A percentile compares a stretch with the other conserved stretches of the same genome.
Evolutionary conservation across 2,888 invertebrate genomes (phyloP).

Genomic region (Calameuta pallipes): DNA sequence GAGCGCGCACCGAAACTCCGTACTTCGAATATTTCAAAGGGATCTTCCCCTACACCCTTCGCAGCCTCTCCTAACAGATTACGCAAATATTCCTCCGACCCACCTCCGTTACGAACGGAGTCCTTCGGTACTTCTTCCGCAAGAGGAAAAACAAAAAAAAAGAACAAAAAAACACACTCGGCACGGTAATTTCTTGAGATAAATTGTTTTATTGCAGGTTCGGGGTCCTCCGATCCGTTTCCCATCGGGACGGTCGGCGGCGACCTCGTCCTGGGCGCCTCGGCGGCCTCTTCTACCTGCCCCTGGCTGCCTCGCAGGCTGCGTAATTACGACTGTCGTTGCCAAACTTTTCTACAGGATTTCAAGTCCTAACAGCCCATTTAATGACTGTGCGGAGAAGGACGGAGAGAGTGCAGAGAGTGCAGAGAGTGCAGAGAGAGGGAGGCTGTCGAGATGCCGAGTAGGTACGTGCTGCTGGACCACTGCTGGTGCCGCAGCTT

Average conservation of each 20-base stretch:
- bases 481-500: conserved; percentile 31
- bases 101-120: background rate
- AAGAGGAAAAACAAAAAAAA: too few relatives aligned
- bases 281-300: background rate
- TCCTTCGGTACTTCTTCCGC: background rate
- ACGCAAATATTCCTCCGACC: background rate
- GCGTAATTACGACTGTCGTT: too few relatives aligned
- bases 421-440: too few relatives aligned
- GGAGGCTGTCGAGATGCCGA: conserved; percentile 24
- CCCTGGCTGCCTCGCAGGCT: too few relatives aligned
- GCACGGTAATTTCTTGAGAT: too few relatives aligned
- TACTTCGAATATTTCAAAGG: background rate
- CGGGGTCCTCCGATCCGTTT: background rate
- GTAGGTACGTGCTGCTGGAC: conserved; percentile 19
- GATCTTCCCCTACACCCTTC: background rate
- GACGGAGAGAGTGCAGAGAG: conserved; percentile 25
- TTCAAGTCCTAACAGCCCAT: conserved; percentile 5
- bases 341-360: too few relatives aligned
- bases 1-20: background rate
- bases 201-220: background rate
- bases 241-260: background rate
- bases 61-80: background rate
- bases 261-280: background rate
- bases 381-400: conserved; percentile 1
- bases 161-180: too few relatives aligned